Percentiles rank a stretch among this genome's conserved stretches.
phyloP scores from a whole-genome alignment of 2,888 invertebrate genomes.

The Hyposoter didymator region DNA sequence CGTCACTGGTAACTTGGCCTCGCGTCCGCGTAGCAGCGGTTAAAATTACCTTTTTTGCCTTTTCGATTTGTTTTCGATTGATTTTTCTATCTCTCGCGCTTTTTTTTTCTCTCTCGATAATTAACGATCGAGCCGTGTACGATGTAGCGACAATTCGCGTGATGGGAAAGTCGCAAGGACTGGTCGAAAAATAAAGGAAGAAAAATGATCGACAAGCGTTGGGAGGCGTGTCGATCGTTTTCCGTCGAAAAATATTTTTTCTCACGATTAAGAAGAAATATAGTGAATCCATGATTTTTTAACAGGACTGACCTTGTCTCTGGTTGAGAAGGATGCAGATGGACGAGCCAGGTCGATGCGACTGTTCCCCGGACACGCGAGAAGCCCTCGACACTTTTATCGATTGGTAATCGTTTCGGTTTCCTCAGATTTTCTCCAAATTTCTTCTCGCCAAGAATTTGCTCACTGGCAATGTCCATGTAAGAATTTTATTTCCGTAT shows the following conservation, averaged over 20 bases:
- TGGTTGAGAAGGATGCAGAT: conserved; percentile 74
- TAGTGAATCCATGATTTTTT: conserved; percentile 52
- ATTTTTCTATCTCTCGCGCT: not conserved
- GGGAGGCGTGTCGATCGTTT: conserved; percentile 8
- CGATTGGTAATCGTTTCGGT: conserved; percentile 18
- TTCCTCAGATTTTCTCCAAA: conserved; percentile 12
- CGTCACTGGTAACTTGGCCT: conserved; percentile 82
- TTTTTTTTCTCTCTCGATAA: conserved; percentile 16
- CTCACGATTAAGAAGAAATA: not conserved
- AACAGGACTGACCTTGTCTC: conserved; percentile 79
- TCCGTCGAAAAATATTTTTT: conserved; percentile 36
- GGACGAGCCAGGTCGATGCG: conserved; percentile 73
- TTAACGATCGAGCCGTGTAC: conserved; percentile 61
- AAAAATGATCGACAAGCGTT: conserved; percentile 29
- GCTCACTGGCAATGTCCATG: conserved; percentile 34
- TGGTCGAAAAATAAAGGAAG: conserved; percentile 18
- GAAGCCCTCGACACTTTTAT: conserved; percentile 58
- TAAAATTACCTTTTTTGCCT: conserved; percentile 68
- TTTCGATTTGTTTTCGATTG: conserved; percentile 33
- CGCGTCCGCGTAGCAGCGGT: conserved; percentile 79
- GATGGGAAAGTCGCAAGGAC: conserved; percentile 32
- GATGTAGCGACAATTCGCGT: conserved; percentile 46
- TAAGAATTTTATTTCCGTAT: not conserved
- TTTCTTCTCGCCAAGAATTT: conserved; percentile 43
- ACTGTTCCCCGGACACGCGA: conserved; percentile 75